Conservation (phyloP, 2,113 vertebrate genomes). For the Trochalopteron elliotii region DNA sequence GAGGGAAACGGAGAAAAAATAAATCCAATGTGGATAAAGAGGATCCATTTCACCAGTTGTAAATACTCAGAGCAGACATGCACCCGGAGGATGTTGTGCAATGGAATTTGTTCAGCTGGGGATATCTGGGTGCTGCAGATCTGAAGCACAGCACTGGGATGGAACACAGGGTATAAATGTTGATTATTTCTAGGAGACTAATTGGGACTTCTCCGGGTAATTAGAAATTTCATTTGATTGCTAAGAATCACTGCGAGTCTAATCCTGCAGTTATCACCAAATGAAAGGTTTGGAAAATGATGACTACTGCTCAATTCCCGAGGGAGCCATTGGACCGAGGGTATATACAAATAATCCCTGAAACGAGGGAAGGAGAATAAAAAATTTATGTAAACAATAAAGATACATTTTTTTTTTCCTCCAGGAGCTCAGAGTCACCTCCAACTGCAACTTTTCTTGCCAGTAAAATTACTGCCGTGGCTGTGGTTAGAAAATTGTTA, state of each 20-base stretch:
- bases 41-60: background rate
- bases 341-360: background rate
- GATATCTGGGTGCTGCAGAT: background rate
- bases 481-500: too few species aligned
- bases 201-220: conserved; percentile 13
- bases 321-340: background rate
- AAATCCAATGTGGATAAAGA: background rate
- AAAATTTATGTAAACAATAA: background rate
- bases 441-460: background rate
- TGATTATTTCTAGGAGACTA: conserved; percentile 26
- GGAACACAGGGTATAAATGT: background rate
- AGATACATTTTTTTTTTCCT: background rate
- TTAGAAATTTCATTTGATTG: conserved; percentile 49
- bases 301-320: background rate
- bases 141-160: background rate
- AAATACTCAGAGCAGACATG: background rate
- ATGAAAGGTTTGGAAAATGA: conserved; percentile 11
- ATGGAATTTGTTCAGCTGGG: background rate
- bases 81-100: background rate
- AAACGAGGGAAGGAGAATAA: background rate
- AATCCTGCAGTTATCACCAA: background rate
- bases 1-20: background rate
- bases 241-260: background rate
- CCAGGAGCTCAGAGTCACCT: background rate
- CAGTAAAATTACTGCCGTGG: background rate